Evolutionary conservation across 2,113 vertebrate species (phyloP).

Genomic region (Charina bottae): DNA sequence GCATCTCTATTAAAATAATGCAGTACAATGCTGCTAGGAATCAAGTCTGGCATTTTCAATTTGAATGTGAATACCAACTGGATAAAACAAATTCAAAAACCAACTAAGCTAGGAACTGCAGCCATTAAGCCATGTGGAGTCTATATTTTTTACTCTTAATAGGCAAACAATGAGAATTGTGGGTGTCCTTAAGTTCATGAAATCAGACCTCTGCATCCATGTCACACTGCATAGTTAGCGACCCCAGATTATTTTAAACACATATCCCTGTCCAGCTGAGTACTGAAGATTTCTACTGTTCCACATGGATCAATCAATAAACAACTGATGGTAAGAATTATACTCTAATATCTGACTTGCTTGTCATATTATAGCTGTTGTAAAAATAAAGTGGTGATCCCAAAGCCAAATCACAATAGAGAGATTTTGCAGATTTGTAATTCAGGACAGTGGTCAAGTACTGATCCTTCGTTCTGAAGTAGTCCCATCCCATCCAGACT

Average conservation of each 20-base stretch:
- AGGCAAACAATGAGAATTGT: background rate
- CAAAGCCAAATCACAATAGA: slow-evolving; percentile 46
- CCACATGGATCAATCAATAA: background rate
- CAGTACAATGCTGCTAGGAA: slow-evolving; percentile 4
- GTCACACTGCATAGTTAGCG: background rate
- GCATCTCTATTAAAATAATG: slow-evolving; percentile 29
- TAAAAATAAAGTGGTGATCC: background rate
- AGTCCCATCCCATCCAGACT: background rate
- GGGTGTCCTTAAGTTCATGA: background rate
- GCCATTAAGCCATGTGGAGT: background rate
- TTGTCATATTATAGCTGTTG: background rate
- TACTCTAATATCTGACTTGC: background rate
- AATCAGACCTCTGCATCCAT: background rate
- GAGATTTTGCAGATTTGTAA: background rate
- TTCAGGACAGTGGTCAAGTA: background rate
- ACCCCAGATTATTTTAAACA: background rate
- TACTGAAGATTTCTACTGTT: background rate
- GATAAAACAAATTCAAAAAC: background rate
- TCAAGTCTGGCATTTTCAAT: slow-evolving; percentile 24
- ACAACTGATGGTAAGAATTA: background rate
- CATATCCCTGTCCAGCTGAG: background rate
- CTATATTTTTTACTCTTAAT: background rate
- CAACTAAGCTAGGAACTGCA: background rate
- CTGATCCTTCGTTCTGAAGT: background rate
- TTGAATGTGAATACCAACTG: background rate